These are phyloP conservation scores for Pangasius sanitwongsei DNA, from an alignment of 2,797 vertebrate species.

Conservation along the genomic window DNA sequence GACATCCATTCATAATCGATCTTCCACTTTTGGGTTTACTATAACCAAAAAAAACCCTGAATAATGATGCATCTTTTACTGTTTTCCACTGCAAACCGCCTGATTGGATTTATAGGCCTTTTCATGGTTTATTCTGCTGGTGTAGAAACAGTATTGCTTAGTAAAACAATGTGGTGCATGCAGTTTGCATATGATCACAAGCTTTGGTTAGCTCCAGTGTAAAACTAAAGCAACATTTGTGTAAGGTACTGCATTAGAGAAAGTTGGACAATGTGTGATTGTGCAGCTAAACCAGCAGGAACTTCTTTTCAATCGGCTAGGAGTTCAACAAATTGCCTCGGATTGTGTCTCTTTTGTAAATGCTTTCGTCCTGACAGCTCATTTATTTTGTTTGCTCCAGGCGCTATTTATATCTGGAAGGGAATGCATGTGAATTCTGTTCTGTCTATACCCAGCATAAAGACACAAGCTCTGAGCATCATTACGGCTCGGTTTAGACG, in stretches of 20 bases:
- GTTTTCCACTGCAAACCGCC: neutral
- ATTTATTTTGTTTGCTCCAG: conserved; percentile 81
- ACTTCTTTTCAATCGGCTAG: conserved; percentile 78
- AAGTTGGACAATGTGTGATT: neutral
- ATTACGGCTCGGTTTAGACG: conserved; percentile 66
- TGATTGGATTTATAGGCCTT: neutral
- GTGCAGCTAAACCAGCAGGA: conserved; percentile 61
- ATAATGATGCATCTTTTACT: neutral
- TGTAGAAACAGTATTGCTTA: neutral
- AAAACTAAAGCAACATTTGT: neutral
- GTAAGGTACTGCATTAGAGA: neutral
- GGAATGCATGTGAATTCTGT: conserved; percentile 67
- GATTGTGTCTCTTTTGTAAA: conserved; percentile 77
- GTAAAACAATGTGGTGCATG: neutral
- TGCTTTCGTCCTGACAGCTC: conserved; percentile 79
- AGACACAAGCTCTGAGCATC: conserved; percentile 68
- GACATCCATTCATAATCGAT: neutral
- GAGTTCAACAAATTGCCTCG: conserved; percentile 79
- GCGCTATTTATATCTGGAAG: conserved; percentile 72
- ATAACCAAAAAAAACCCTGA: neutral
- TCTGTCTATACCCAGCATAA: conserved; percentile 65
- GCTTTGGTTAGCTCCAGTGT: neutral
- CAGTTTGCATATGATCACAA: neutral
- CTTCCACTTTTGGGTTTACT: neutral
- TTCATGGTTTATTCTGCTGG: neutral